Conservation (phyloP, 2,797 vertebrate genomes). For the Naso thynnoides region DNA sequence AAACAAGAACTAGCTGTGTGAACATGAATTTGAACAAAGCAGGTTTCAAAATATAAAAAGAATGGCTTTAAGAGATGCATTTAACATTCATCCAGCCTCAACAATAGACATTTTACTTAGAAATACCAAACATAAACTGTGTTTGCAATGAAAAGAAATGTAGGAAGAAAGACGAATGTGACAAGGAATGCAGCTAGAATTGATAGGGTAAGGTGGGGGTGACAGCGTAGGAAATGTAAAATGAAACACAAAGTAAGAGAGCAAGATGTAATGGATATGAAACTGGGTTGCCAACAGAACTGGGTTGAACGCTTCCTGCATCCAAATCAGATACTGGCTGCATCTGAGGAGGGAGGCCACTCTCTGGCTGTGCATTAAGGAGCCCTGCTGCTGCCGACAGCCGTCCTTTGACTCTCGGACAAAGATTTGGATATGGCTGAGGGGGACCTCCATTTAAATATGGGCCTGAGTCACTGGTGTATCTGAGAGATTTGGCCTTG, state of each 20-base stretch:
- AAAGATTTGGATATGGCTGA: slow-evolving; percentile 33
- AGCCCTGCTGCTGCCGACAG: slow-evolving; percentile 23
- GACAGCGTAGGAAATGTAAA: slow-evolving; percentile 23
- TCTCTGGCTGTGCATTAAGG: slow-evolving; percentile 34
- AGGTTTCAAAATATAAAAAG: neutral
- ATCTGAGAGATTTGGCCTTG: slow-evolving; percentile 35
- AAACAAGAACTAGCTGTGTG: neutral
- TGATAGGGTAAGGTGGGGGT: neutral
- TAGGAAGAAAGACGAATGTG: neutral
- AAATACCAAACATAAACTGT: neutral
- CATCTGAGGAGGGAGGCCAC: slow-evolving; percentile 19
- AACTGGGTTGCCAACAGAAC: slow-evolving; percentile 58
- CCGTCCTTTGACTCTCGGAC: slow-evolving; percentile 43
- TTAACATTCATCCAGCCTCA: neutral
- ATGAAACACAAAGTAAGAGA: slow-evolving; percentile 48
- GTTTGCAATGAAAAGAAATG: neutral
- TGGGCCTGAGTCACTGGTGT: slow-evolving; percentile 23
- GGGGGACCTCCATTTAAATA: slow-evolving; percentile 46
- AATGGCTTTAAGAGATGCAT: neutral
- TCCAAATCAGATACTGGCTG: slow-evolving; percentile 50
- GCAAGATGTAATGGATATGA: slow-evolving; percentile 49
- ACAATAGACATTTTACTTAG: neutral
- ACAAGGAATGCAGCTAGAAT: neutral
- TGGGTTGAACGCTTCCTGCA: slow-evolving; percentile 55
- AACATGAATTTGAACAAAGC: neutral